Conservation (phyloP, 2,113 vertebrate genomes). For the Ammodytes dubius region DNA sequence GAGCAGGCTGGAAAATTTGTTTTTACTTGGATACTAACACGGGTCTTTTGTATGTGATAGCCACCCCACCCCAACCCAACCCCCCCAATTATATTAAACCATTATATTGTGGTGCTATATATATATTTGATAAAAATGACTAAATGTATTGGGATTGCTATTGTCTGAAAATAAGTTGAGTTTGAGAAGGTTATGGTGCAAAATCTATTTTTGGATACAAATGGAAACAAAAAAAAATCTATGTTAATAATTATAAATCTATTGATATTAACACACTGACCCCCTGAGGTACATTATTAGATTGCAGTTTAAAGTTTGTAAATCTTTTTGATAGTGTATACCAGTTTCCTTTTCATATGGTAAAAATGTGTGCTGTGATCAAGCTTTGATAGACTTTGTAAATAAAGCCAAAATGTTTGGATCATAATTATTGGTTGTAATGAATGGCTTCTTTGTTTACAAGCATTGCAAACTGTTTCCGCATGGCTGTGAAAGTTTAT, state of each 20-base stretch:
- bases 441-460: slow-evolving; percentile 82
- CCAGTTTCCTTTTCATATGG: slow-evolving; percentile 93
- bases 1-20: slow-evolving; percentile 35
- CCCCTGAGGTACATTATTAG: slow-evolving; percentile 88
- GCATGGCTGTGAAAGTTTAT: slow-evolving; percentile 97
- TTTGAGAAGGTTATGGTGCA: slow-evolving; percentile 87
- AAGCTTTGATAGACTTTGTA: slow-evolving; percentile 93
- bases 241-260: slow-evolving; percentile 82
- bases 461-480: slow-evolving; percentile 85
- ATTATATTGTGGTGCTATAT: slow-evolving; percentile 98
- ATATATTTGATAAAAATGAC: slow-evolving; percentile 92
- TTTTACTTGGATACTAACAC: slow-evolving; percentile 92
- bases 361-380: slow-evolving; percentile 92
- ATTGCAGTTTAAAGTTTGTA: slow-evolving; percentile 93
- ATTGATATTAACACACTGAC: slow-evolving; percentile 83
- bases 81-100: slow-evolving; percentile 87
- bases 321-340: slow-evolving; percentile 97
- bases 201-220: slow-evolving; percentile 96
- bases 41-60: slow-evolving; percentile 97
- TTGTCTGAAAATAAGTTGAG: slow-evolving; percentile 93
- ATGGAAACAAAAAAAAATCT: slow-evolving; percentile 80
- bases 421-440: slow-evolving; percentile 88
- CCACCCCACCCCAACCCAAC: slow-evolving; percentile 43
- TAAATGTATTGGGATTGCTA: slow-evolving; percentile 91
- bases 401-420: slow-evolving; percentile 91